Percentiles rank a stretch among this genome's conserved stretches.
Evolutionary conservation across 2,113 vertebrate species (phyloP).

Genomic region (Nycticryphes semicollaris): DNA sequence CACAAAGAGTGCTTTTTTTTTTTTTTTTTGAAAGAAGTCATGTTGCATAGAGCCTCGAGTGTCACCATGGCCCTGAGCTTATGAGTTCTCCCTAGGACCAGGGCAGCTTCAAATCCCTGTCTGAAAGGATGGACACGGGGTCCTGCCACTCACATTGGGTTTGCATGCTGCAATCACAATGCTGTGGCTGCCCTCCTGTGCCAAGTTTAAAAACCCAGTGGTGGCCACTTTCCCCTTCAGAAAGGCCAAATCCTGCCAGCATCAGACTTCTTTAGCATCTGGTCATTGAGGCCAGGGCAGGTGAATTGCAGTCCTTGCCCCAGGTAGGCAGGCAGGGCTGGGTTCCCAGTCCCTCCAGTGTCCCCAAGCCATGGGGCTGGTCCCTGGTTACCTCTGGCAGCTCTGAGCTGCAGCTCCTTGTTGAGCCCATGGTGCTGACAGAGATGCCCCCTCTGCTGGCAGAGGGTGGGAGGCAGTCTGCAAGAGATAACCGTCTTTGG

Average conservation of each 20-base stretch:
- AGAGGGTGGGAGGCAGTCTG: neutral
- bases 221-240: neutral
- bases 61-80: neutral
- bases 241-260: neutral
- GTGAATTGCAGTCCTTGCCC: neutral
- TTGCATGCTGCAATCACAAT: neutral
- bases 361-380: neutral
- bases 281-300: rapidly evolving
- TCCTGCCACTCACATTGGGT: rapidly evolving
- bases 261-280: neutral
- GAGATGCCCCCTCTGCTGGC: neutral
- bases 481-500: neutral
- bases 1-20: neutral
- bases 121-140: neutral
- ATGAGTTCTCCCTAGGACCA: rapidly evolving
- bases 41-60: rapidly evolving
- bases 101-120: neutral
- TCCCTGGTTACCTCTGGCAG: rapidly evolving
- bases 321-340: neutral
- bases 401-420: neutral
- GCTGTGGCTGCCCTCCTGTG: rapidly evolving
- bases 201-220: neutral
- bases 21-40: too few relatives aligned
- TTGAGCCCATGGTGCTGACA: neutral
- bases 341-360: rapidly evolving